Percentiles rank a stretch among this genome's conserved stretches.
phyloP scores from a whole-genome alignment of 2,888 invertebrate species.

The Heliconius hortense region DNA sequence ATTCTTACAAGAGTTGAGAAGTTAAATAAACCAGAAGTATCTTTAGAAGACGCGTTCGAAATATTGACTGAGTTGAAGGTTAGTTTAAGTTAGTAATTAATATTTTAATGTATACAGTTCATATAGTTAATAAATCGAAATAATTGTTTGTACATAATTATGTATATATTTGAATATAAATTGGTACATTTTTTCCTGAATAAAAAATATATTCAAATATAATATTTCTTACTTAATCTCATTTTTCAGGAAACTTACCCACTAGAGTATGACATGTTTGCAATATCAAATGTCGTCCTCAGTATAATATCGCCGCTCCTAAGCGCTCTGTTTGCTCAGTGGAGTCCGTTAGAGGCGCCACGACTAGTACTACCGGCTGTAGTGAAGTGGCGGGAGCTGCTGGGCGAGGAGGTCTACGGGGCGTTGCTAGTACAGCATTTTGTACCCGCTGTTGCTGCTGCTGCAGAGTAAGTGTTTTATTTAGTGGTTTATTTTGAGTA shows the following conservation, averaged over 20 bases:
- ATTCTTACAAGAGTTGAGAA: constrained; percentile 86
- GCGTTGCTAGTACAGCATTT: constrained; percentile 94
- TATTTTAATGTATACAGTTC: too few species aligned
- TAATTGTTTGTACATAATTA: too few species aligned
- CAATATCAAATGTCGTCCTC: constrained; percentile 88
- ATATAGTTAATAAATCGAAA: too few species aligned
- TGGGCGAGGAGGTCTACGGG: constrained; percentile 88
- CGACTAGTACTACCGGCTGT: constrained; percentile 84
- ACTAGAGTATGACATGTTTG: constrained; percentile 90
- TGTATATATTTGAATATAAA: too few species aligned
- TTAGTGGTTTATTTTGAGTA: neutral
- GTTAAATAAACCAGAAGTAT: constrained; percentile 69
- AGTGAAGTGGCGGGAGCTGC: constrained; percentile 86
- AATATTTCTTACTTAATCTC: neutral
- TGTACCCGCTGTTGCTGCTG: constrained; percentile 90
- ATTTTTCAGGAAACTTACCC: constrained; percentile 60
- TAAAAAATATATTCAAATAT: too few species aligned
- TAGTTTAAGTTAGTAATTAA: neutral
- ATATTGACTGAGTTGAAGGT: constrained; percentile 74
- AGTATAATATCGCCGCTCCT: constrained; percentile 92
- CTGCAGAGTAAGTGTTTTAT: constrained; percentile 84
- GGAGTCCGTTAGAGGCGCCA: constrained; percentile 90
- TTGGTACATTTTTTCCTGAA: too few species aligned
- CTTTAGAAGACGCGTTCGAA: constrained; percentile 65
- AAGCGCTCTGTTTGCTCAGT: constrained; percentile 86